Base-by-base conservation (phyloP, 1,140 invertebrate genomes). In the Solenopsis invicta region DNA sequence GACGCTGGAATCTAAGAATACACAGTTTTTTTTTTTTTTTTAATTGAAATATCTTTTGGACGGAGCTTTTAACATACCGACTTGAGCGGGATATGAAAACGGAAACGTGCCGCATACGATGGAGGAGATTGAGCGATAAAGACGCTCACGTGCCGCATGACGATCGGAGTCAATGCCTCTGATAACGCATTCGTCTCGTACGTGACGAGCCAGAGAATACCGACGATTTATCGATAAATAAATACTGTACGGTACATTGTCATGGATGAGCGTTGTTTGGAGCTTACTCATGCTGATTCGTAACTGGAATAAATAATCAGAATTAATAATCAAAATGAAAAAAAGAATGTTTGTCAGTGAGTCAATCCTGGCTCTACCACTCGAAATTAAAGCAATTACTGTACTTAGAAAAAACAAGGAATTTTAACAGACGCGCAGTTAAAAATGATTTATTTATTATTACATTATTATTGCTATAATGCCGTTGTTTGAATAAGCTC, bases 161-260 rank as follows among this genome's bases (percentile, higher is more conserved):
- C 10, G 66, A 71, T 71, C 48, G n/a, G 48, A 82, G 78, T 82
- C 64, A 82, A 82, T 37, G 78, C 13, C 48, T 72, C 16, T 24
- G 67, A 82, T 82, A 72, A 56, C 50, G 78, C 45, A 71, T 41
- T 81, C 29, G 56, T 62, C 75, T 77, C 56, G 78, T 71, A 61
- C 45, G 78, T 56, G 64, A 81, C 18, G 50, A 24, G 52, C 13
- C 56, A 69, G 13, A 45, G 45, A 72, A 21, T 21, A n/a, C 12
- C 37, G 18, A 64, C 12, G 45, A 41, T 41, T 41, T 8, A 41
- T 8, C 41, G 41, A 66, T 50, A 78, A 82, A 56, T 54, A 71
- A 59, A 61, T 61, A 81, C 48, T 37, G n/a, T 5, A 71, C 48
- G n/a, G n/a, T 54, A 29, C 16, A 5, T 29, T n/a, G 66, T 34